Evolutionary conservation across 2,113 vertebrate genomes (phyloP), one percentile per base, ranked within the genome.

Genomic region (Dryoscopus gambensis): DNA sequence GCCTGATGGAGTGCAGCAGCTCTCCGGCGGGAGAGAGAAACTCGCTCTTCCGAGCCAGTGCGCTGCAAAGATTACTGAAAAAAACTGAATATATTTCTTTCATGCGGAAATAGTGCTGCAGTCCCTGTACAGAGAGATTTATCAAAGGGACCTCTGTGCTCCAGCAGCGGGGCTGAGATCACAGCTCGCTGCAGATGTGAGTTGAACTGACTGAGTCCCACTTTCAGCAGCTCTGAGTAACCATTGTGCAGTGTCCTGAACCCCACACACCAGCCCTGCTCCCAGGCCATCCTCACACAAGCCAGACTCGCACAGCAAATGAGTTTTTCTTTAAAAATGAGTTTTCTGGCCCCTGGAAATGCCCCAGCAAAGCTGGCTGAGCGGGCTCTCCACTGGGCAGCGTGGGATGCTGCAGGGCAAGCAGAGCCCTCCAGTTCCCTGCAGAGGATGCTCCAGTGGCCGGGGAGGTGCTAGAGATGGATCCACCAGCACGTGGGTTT

Each of bases 61-160:
- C 53, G 3, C 90, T 81, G 80, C 65, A 18, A 89, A 84, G 85
- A 84, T 95, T 33, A 70, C 16, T 42, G 40, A 14, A 75, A 74
- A 35, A 79, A 84, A 19, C 3, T 1, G 50, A 57, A 79, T 96
- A 2, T 82, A 31, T 60, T 92, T 81, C 76, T 85, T 56, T 82
- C 77, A 80, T 89, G 90, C 3, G 44, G 95, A 96, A 96, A 76
- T 20, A 46, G 77, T 13, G 69, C 80, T 84, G 60, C 67, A 69
- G 74, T 63, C 62, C 64, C 89, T 78, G 83, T 40, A 31, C 60
- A 3, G 1, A 59, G 90, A 27, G 88, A 60, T 87, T 95, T 95
- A 76, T 96, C 96, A 89, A 93, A 96, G 89, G 93, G 79, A 84
- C 46, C 73, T 96, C 93, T 96, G 93, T 96, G 93, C 92, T 92